Evolutionary conservation across 2,113 vertebrate genomes (phyloP).

Genomic region (Cyphomyrus plagiostoma): DNA sequence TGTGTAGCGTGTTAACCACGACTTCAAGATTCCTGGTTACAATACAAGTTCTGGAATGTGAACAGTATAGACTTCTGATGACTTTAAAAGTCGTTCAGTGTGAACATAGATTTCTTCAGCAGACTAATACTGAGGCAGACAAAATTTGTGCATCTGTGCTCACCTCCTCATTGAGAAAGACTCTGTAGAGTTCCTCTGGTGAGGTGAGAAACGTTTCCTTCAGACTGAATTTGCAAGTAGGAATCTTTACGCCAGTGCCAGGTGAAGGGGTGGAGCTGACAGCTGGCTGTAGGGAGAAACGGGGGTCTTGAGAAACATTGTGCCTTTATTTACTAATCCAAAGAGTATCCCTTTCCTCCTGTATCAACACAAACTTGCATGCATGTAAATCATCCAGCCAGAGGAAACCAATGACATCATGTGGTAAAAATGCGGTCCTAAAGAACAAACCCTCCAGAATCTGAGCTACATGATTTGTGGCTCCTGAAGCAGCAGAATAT

Average conservation of each 20-base stretch:
- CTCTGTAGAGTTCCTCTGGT: conserved; percentile 73
- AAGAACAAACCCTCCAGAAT: not conserved
- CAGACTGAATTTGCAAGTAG: conserved; percentile 71
- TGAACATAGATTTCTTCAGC: too few species aligned
- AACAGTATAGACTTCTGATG: too few species aligned
- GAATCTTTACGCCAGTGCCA: conserved; percentile 72
- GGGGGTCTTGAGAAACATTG: not conserved
- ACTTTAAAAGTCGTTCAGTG: not conserved
- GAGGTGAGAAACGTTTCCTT: conserved; percentile 74
- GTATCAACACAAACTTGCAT: not conserved
- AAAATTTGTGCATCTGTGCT: not conserved
- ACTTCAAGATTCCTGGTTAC: not conserved
- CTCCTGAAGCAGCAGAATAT: not conserved
- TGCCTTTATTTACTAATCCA: not conserved
- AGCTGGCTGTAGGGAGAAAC: not conserved
- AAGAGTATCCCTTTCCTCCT: not conserved
- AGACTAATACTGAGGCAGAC: too few species aligned
- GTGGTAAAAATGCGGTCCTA: not conserved
- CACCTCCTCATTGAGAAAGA: conserved; percentile 70
- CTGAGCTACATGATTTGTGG: not conserved
- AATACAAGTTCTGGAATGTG: not conserved
- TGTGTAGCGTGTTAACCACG: not conserved
- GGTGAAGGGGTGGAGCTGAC: not conserved
- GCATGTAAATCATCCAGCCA: not conserved
- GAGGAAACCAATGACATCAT: not conserved